Evolutionary conservation across 2,113 vertebrate species (phyloP), one percentile per base, ranked within the genome.

Genomic region (Hippocampus comes): DNA sequence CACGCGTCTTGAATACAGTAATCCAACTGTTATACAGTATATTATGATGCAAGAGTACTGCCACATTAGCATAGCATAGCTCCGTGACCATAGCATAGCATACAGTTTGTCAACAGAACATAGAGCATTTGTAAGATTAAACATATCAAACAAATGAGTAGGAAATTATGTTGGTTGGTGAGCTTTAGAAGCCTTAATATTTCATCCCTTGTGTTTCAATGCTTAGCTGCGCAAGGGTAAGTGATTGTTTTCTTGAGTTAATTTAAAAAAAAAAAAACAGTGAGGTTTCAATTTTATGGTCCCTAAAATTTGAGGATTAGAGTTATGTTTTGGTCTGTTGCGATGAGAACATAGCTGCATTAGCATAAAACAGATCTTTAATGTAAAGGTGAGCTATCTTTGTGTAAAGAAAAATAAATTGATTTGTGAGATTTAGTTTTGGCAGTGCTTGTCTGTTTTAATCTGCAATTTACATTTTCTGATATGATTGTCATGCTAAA

Each of bases 71-170:
- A 25, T 38, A 38, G 34, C 34, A 38, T 38, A 38, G 34, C 34
- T 4, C 30, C 30, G 30, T 34, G 30, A 34, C 30, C 30, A 5
- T 63, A 74, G 65, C 49, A 70, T 76, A 67, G 67, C 68, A 74
- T 65, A 23, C 63, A 46, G 15, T 55, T 41, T 57, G 55, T 17
- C 20, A 63, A 56, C 51, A 42, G 18, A 61, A 61, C 14, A 60
- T 0, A 17, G 1, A 34, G 59, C 27, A 34, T 34, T 61, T 4
- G 7, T 27, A 34, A 5, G 14, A 25, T 1, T 18, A 15, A 53
- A 49, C 42, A 2, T 14, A 17, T 23, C 41, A 43, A 64, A 64
- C 61, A 38, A 38, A 38, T 38, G 34, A 12, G 2, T 30, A 23
- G 21, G 38, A 64, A 23, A 43, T 23, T 11, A 21, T 21, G 18